These are phyloP conservation scores for Andrena camellia DNA, from an alignment of 2,888 invertebrate genomes.

Conservation along the genomic window DNA sequence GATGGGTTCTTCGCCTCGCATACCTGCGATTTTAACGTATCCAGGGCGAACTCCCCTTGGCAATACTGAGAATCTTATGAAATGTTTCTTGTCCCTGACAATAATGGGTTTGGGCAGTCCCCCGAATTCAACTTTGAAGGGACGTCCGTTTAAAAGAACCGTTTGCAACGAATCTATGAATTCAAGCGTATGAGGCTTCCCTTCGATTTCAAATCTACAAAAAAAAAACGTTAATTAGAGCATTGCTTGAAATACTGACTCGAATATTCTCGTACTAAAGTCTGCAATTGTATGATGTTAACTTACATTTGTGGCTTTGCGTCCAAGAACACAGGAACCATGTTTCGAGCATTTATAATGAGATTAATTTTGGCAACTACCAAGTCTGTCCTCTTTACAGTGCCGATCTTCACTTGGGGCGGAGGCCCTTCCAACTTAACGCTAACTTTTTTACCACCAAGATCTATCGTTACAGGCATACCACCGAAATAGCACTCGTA, in stretches of 20 bases:
- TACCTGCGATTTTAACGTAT: constrained; percentile 89
- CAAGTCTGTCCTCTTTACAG: constrained; percentile 91
- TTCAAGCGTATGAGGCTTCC: constrained; percentile 90
- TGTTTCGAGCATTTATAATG: constrained; percentile 92
- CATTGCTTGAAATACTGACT: not conserved
- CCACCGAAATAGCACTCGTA: constrained; percentile 98
- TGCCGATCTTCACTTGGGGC: constrained; percentile 97
- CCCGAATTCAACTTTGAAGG: constrained; percentile 93
- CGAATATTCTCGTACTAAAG: not conserved
- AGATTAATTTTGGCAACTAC: constrained; percentile 94
- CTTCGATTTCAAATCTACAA: constrained; percentile 89
- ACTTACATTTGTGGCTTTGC: constrained; percentile 91
- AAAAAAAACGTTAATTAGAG: constrained; percentile 16
- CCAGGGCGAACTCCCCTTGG: constrained; percentile 92
- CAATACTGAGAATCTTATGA: constrained; percentile 92
- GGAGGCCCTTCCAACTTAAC: constrained; percentile 95
- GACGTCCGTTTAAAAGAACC: constrained; percentile 92
- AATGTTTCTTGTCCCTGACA: constrained; percentile 91
- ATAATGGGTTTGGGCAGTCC: constrained; percentile 93
- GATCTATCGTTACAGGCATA: constrained; percentile 92
- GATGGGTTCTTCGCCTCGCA: constrained; percentile 88
- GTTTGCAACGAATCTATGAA: constrained; percentile 92
- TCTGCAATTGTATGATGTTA: not conserved
- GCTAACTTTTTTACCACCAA: constrained; percentile 91
- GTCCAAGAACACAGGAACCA: constrained; percentile 93